Conservation (phyloP, 2,797 vertebrate species). For the Aulostomus chinensis region DNA sequence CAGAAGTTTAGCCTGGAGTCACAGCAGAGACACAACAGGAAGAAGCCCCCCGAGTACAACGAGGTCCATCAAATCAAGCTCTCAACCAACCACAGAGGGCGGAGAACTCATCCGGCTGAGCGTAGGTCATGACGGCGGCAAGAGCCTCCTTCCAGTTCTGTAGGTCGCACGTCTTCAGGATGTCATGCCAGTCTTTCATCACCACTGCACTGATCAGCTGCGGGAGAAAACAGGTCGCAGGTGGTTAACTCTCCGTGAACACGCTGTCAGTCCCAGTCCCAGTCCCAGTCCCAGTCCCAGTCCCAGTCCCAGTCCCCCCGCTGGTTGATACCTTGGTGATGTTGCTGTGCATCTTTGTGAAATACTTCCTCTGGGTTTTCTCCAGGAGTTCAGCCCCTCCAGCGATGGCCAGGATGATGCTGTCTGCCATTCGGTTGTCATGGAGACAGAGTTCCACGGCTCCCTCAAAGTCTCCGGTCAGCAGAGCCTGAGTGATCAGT, state of each 20-base stretch:
- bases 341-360: constrained; percentile 89
- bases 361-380: constrained; percentile 93
- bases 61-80: background rate
- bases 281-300: too few species aligned
- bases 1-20: background rate
- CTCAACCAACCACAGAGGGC: constrained; percentile 87
- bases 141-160: constrained; percentile 96
- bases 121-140: constrained; percentile 94
- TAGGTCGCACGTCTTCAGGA: constrained; percentile 92
- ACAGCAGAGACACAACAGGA: too few species aligned
- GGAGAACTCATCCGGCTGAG: constrained; percentile 90
- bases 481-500: constrained; percentile 94
- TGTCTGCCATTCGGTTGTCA: constrained; percentile 96
- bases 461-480: constrained; percentile 92
- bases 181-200: constrained; percentile 92
- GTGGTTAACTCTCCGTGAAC: too few species aligned
- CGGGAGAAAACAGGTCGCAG: background rate
- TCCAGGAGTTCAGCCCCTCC: constrained; percentile 91
- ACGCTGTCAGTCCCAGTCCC: too few species aligned
- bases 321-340: constrained; percentile 85
- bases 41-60: background rate
- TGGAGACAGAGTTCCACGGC: constrained; percentile 95
- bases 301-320: too few species aligned
- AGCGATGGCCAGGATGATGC: constrained; percentile 94
- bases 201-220: constrained; percentile 97